Base-by-base conservation (phyloP, 2,888 invertebrate species). In the Tetramorium bicarinatum region DNA sequence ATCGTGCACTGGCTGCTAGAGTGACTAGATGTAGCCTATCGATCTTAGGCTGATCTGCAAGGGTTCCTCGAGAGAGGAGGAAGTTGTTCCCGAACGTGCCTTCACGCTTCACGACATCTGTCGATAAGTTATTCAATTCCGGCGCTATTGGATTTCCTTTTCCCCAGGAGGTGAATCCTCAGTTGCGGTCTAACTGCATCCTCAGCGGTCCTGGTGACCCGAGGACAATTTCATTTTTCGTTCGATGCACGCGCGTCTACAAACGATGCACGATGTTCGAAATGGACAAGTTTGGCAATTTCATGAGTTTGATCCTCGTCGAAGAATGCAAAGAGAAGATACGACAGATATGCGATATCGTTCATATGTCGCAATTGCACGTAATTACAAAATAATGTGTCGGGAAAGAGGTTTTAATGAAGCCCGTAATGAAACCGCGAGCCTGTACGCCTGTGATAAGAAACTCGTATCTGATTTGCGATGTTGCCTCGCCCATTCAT, bases 51-150 rank as follows among this genome's bases (percentile, higher is more conserved):
- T 79, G 85, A 87, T 87, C 86, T 61, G 82, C 71, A 61, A 74
- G 54, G 86, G 88, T 88, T 83, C 75, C 83, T 62, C 72, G 21
- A 59, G 79, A 79, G 77, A 64, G 81, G 66, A 90, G 82, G 87
- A 90, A 89, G 90, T 90, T 90, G 90, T 90, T 89, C 81, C 84
- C 75, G 84, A 87, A 85, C 87, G 89, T 87, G 85, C 79, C 86
- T 90, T 90, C 89, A 86, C 85, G 77, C 85, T 82, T 84, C 52
- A 61, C 85, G 89, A 90, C 91, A 87, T 87, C 91, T 90, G 90
- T 91, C 90, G 89, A 90, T 90, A 90, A 89, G 90, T 90, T 90
- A 90, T 90, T 90, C 90, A 90, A 89, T 90, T 90, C 87, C 79
- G 56, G 72, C 67, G 54, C 82, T 87, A 90, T 89, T 91, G 88